phyloP scores from a whole-genome alignment of 2,113 vertebrate species.

The Rafetus swinhoei region DNA sequence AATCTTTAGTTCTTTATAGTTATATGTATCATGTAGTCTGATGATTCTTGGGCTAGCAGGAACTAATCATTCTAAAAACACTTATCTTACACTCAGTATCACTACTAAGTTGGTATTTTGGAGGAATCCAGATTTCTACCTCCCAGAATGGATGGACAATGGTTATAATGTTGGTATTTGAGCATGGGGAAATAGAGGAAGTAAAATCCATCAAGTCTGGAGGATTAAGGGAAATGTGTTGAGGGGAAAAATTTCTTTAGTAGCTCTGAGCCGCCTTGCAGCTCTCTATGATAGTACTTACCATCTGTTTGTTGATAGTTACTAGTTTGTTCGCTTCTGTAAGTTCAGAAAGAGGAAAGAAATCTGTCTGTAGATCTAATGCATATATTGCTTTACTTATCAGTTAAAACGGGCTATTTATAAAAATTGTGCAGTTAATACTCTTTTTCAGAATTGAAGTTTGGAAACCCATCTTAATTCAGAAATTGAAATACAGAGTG shows the following conservation, averaged over 20 bases:
- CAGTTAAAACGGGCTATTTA: background rate
- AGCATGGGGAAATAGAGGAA: background rate
- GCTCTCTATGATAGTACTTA: background rate
- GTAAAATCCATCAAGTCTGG: background rate
- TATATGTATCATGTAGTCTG: background rate
- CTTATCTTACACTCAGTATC: background rate
- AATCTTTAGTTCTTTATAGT: background rate
- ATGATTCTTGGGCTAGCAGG: background rate
- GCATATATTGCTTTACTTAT: background rate
- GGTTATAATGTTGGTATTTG: background rate
- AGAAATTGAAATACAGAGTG: background rate
- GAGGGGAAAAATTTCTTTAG: background rate
- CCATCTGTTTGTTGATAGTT: fast-evolving
- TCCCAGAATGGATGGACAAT: background rate
- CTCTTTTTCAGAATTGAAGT: background rate
- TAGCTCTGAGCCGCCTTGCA: background rate
- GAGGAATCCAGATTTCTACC: background rate
- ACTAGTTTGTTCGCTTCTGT: background rate
- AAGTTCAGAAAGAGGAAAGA: background rate
- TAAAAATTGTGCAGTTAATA: background rate
- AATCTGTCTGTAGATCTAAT: background rate
- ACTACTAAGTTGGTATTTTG: fast-evolving
- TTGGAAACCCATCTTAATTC: background rate
- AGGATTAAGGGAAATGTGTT: background rate
- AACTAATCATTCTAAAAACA: background rate